These are phyloP conservation scores for Oxyruncus cristatus DNA, from an alignment of 2,113 vertebrate species.

Conservation along the genomic window DNA sequence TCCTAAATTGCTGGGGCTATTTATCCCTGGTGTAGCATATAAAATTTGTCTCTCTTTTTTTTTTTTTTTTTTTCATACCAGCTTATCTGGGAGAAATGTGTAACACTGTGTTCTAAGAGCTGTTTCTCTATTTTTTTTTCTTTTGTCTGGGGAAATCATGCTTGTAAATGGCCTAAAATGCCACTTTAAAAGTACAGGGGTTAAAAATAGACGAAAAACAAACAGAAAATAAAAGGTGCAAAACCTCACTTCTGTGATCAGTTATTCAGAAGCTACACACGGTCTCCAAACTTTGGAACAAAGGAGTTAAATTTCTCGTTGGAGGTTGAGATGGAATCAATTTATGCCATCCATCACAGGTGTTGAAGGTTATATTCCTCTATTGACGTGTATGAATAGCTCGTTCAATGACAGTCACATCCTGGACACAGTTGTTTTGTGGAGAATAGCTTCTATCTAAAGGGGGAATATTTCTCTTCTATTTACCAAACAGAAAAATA, in stretches of 20 bases:
- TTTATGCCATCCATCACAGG: not conserved
- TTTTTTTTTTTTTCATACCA: not conserved
- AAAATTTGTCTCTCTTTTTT: not conserved
- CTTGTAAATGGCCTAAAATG: not conserved
- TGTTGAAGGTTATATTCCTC: not conserved
- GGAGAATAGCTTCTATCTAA: not conserved
- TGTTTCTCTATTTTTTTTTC: rapidly evolving
- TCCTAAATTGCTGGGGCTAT: not conserved
- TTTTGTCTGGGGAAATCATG: not conserved
- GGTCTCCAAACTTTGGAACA: not conserved
- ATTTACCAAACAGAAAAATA: not conserved
- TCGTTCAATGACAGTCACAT: not conserved
- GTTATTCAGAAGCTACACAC: rapidly evolving
- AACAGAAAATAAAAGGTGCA: not conserved
- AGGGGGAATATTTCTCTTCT: not conserved
- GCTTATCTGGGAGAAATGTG: not conserved
- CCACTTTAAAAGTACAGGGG: rapidly evolving
- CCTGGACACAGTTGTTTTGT: not conserved
- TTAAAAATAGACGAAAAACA: not conserved
- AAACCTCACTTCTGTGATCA: not conserved
- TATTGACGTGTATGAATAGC: not conserved
- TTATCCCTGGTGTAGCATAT: not conserved
- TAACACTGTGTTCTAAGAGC: not conserved
- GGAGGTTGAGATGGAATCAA: not conserved
- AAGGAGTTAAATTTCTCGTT: not conserved